Conservation (phyloP, 1,140 invertebrate genomes). For the Camponotus pennsylvanicus region DNA sequence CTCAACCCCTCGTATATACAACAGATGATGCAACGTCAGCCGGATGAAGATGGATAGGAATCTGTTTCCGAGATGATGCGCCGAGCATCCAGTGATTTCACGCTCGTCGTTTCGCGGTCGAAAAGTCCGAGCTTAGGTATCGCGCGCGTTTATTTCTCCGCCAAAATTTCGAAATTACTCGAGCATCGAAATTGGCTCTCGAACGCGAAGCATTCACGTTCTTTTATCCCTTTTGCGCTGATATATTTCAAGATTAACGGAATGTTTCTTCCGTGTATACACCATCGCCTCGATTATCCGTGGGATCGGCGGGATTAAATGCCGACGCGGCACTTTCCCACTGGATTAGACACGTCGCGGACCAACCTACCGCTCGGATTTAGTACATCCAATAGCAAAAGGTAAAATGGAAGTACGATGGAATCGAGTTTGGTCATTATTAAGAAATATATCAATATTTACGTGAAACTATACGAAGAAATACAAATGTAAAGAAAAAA, state of each 20-base stretch:
- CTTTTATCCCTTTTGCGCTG: conserved; percentile 42
- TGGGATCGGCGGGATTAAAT: conserved; percentile 63
- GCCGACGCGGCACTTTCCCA: conserved; percentile 65
- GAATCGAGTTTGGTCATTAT: conserved; percentile 13
- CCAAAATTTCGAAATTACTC: conserved; percentile 36
- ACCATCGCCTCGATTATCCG: conserved; percentile 62
- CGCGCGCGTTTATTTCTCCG: neutral
- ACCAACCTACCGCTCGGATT: conserved; percentile 53
- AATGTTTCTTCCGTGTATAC: conserved; percentile 61
- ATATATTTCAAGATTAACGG: conserved; percentile 60
- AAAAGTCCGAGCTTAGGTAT: neutral
- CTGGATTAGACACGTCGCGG: conserved; percentile 72
- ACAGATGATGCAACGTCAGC: conserved; percentile 49
- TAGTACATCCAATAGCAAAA: conserved; percentile 66
- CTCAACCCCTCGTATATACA: neutral
- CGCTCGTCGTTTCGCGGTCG: conserved; percentile 35
- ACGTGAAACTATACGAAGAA: neutral
- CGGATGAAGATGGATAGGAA: conserved; percentile 57
- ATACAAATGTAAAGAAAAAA: neutral
- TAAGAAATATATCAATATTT: conserved; percentile 15
- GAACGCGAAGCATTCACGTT: neutral
- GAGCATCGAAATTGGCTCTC: conserved; percentile 35
- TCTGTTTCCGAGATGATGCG: conserved; percentile 40
- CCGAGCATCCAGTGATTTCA: conserved; percentile 31
- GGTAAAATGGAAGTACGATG: conserved; percentile 66